Evolutionary conservation across 2,797 vertebrate species (phyloP).

Genomic region (Galago senegalensis): DNA sequence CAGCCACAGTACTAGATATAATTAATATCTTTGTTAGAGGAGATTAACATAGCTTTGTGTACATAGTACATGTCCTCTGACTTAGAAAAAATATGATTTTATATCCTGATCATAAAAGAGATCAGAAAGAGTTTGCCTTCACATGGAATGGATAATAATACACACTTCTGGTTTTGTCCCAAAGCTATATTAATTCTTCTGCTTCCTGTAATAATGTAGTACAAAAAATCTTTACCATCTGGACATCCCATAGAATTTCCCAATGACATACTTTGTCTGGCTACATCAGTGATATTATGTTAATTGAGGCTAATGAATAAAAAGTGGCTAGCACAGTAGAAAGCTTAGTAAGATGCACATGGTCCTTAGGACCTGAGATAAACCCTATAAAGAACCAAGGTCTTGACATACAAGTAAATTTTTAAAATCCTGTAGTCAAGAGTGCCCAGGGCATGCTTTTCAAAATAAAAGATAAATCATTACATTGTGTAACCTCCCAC

Average conservation of each 20-base stretch:
- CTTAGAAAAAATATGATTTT: slow-evolving; percentile 1
- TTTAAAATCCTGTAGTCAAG: neutral
- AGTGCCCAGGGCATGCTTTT: neutral
- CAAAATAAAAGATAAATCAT: slow-evolving; percentile 6
- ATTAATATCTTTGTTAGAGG: slow-evolving; percentile 19
- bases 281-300: neutral
- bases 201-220: neutral
- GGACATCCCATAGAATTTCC: neutral
- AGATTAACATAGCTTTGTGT: neutral
- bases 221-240: neutral
- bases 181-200: slow-evolving; percentile 30
- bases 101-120: slow-evolving; percentile 9
- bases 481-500: neutral
- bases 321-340: neutral
- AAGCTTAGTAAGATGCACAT: neutral
- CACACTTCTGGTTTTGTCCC: neutral
- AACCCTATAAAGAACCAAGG: neutral
- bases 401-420: neutral
- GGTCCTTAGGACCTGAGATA: neutral
- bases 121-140: slow-evolving; percentile 21
- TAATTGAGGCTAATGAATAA: slow-evolving; percentile 36
- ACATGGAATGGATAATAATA: slow-evolving; percentile 1
- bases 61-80: neutral
- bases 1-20: neutral
- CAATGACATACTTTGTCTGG: neutral